Conservation (phyloP, 2,888 invertebrate species). For the Andrena haemorrhoa region DNA sequence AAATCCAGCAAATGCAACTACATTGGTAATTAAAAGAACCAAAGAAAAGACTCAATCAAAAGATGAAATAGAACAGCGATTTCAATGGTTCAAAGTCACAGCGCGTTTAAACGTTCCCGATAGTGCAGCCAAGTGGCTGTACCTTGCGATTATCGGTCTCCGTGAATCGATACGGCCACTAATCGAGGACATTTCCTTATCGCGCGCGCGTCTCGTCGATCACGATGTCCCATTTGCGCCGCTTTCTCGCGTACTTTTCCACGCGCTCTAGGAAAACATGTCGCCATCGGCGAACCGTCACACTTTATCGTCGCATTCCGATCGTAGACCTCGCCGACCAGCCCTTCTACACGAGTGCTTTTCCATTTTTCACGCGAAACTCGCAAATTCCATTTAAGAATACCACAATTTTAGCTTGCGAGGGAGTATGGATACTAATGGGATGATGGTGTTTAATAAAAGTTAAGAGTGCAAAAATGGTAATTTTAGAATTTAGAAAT, state of each 20-base stretch:
- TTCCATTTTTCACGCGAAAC: constrained; percentile 17
- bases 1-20: too few relatives aligned
- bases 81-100: neutral
- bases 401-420: constrained; percentile 1
- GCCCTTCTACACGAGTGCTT: neutral
- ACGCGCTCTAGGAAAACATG: constrained; percentile 10
- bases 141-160: neutral
- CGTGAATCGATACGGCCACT: constrained; percentile 7
- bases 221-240: constrained; percentile 15
- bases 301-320: constrained; percentile 38
- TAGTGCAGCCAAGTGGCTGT: neutral
- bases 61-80: neutral
- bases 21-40: too few relatives aligned
- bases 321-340: constrained; percentile 5
- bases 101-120: neutral
- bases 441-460: too few relatives aligned
- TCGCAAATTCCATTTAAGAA: constrained; percentile 17
- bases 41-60: neutral
- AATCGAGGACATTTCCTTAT: constrained; percentile 50
- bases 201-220: constrained; percentile 13
- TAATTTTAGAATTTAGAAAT: too few relatives aligned
- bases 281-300: constrained; percentile 1
- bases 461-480: too few relatives aligned
- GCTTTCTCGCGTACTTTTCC: constrained; percentile 31
- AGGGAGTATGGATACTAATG: constrained; percentile 28